Evolutionary conservation across 1,140 invertebrate species (phyloP).

Genomic region (Lepidostoma basale): DNA sequence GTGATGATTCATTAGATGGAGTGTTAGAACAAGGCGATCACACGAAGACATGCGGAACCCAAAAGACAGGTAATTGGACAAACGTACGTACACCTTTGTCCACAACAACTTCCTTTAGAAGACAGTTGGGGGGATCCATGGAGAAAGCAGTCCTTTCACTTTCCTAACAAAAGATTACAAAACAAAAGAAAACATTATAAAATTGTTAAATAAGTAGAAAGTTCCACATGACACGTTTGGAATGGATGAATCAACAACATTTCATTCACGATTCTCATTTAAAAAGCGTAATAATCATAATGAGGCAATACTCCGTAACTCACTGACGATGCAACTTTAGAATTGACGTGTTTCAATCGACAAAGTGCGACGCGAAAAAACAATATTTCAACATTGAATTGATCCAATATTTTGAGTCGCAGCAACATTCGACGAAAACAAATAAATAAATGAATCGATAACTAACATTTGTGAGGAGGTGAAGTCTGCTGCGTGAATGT

Average conservation of each 20-base stretch:
- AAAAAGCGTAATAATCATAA: too few species aligned
- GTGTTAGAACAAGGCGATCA: too few species aligned
- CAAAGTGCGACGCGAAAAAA: not conserved
- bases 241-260: too few species aligned
- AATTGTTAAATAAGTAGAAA: too few species aligned
- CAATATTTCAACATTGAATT: not conserved
- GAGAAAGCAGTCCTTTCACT: not conserved
- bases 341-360: slow-evolving; percentile 12
- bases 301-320: too few species aligned
- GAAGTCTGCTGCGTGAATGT: not conserved
- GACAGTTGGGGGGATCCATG: not conserved
- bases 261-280: too few species aligned
- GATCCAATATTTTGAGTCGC: not conserved
- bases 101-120: slow-evolving; percentile 19
- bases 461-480: not conserved
- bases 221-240: too few species aligned
- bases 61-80: not conserved
- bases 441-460: not conserved
- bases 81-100: slow-evolving; percentile 29
- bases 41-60: not conserved
- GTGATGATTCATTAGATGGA: too few species aligned
- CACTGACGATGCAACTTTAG: slow-evolving; percentile 10
- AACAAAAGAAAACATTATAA: slow-evolving; percentile 4
- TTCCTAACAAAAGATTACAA: not conserved
- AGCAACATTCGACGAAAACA: too few species aligned